Evolutionary conservation across 2,888 invertebrate species (phyloP).

Genomic region (Tenthredo distinguenda): DNA sequence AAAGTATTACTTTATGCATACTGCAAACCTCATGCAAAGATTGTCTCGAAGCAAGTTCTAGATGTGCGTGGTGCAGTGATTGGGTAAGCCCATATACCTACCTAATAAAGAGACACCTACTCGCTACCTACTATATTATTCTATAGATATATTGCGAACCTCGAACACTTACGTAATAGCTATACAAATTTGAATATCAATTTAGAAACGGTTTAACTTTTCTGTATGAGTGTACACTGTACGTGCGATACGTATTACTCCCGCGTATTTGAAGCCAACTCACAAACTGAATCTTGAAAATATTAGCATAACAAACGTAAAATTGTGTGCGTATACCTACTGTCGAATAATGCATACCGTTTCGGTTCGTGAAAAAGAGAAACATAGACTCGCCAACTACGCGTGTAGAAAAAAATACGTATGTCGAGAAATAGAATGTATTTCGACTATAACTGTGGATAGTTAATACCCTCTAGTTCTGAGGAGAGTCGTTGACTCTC

Average conservation of each 20-base stretch:
- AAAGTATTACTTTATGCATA: conserved; percentile 60
- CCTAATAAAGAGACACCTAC: conserved; percentile 46
- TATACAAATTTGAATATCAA: conserved; percentile 36
- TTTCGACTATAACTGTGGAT: not conserved
- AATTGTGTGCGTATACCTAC: not conserved
- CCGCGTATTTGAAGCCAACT: not conserved
- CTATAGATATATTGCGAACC: not conserved
- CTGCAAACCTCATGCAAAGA: conserved; percentile 65
- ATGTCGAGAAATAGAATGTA: not conserved
- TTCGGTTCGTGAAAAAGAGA: not conserved
- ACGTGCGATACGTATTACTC: not conserved
- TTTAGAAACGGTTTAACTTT: not conserved
- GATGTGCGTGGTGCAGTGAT: conserved; percentile 70
- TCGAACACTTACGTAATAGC: conserved; percentile 12
- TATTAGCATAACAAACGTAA: conserved; percentile 15
- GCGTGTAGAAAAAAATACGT: not conserved
- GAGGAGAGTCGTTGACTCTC: not conserved
- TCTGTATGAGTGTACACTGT: conserved; percentile 4
- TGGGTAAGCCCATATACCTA: conserved; percentile 63
- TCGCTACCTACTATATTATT: not conserved
- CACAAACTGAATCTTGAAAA: not conserved
- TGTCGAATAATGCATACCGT: conserved; percentile 20
- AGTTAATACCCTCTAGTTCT: not conserved
- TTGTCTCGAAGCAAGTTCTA: conserved; percentile 64
- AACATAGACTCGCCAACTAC: not conserved